phyloP scores from a whole-genome alignment of 2,888 invertebrate species.

The Mylabris sibirica region DNA sequence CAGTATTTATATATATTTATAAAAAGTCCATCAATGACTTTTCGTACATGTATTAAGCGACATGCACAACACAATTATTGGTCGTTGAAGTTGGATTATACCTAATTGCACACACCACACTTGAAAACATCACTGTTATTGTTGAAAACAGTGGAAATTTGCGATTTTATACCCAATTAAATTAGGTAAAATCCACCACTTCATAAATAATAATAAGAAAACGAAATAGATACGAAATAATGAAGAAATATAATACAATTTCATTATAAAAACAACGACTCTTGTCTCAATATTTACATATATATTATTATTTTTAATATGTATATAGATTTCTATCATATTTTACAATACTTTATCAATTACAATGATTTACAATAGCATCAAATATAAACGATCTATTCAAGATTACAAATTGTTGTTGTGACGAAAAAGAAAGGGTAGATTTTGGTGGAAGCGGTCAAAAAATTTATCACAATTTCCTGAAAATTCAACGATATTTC shows the following conservation, averaged over 20 bases:
- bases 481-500: slow-evolving; percentile 54
- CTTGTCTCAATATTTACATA: slow-evolving; percentile 54
- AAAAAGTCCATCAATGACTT: slow-evolving; percentile 47
- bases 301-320: slow-evolving; percentile 24
- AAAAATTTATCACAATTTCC: slow-evolving; percentile 58
- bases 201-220: slow-evolving; percentile 38
- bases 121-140: background rate
- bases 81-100: slow-evolving; percentile 52
- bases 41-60: slow-evolving; percentile 53
- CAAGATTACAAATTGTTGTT: slow-evolving; percentile 42
- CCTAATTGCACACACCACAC: slow-evolving; percentile 48
- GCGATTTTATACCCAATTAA: slow-evolving; percentile 3
- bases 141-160: background rate
- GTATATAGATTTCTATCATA: slow-evolving; percentile 8
- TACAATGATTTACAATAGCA: slow-evolving; percentile 54
- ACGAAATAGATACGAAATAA: slow-evolving; percentile 21
- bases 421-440: slow-evolving; percentile 37
- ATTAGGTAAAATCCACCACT: slow-evolving; percentile 47
- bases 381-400: slow-evolving; percentile 57
- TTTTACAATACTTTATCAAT: slow-evolving; percentile 52
- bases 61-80: slow-evolving; percentile 55
- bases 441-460: background rate
- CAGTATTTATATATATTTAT: slow-evolving; percentile 42
- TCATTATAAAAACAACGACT: slow-evolving; percentile 52
- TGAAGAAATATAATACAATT: slow-evolving; percentile 42